Conservation (phyloP, 2,113 vertebrate species). For the Psammodynastes pulverulentus region DNA sequence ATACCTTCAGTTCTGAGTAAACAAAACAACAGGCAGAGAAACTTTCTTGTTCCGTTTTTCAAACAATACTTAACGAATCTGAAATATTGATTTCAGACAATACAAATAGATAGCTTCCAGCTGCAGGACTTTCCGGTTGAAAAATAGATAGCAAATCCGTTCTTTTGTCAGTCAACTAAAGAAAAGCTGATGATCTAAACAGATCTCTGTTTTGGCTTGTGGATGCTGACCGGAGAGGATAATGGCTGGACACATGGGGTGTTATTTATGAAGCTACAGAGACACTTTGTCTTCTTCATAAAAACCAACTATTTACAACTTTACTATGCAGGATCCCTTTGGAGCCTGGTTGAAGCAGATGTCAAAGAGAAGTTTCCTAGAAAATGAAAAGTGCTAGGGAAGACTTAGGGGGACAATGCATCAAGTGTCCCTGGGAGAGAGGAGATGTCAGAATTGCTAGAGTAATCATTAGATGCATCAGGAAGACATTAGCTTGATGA, state of each 20-base stretch:
- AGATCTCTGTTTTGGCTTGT: constrained; percentile 41
- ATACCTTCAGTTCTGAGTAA: background rate
- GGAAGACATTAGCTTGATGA: constrained; percentile 5
- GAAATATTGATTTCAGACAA: background rate
- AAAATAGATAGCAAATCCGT: background rate
- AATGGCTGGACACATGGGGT: constrained; percentile 42
- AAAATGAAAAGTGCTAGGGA: constrained; percentile 28
- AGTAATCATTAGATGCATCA: constrained; percentile 1
- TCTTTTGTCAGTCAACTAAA: constrained; percentile 35
- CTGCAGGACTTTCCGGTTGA: background rate
- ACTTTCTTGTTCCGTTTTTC: background rate
- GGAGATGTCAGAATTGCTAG: constrained; percentile 3
- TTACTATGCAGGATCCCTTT: constrained; percentile 33
- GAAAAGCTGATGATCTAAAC: constrained; percentile 37
- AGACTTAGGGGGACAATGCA: constrained; percentile 11
- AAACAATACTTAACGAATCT: background rate
- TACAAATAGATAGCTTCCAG: background rate
- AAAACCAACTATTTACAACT: constrained; percentile 50
- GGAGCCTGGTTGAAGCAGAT: constrained; percentile 36
- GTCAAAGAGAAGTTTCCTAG: constrained; percentile 36
- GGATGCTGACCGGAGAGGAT: constrained; percentile 40
- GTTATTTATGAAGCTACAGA: constrained; percentile 41
- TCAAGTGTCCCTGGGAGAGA: constrained; percentile 7
- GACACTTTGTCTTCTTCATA: constrained; percentile 39
- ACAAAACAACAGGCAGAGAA: background rate